Evolutionary conservation across 2,797 vertebrate genomes (phyloP).

Genomic region (Lagocephalus sceleratus): DNA sequence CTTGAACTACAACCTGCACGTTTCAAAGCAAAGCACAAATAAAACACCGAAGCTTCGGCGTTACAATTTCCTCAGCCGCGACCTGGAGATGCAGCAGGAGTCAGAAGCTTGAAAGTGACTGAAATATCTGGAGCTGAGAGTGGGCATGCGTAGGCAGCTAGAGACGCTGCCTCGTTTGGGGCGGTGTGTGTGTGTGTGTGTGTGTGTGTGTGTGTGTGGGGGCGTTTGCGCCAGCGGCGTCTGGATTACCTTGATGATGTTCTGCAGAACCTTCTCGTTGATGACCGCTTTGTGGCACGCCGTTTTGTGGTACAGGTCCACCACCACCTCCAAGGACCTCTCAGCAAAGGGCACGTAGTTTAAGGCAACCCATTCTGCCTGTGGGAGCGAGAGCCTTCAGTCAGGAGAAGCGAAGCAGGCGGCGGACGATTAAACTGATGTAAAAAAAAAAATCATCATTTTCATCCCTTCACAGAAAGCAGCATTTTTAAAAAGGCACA

Average conservation of each 20-base stretch:
- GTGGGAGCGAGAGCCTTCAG: conserved; percentile 19
- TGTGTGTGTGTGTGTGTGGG: too few species aligned
- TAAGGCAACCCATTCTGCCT: conserved; percentile 99
- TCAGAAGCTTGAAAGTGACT: too few species aligned
- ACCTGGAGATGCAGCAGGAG: too few species aligned
- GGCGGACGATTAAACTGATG: not conserved
- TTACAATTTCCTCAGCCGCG: too few species aligned
- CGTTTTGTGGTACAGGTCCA: conserved; percentile 97
- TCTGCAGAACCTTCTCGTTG: conserved; percentile 93
- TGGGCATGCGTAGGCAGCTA: too few species aligned
- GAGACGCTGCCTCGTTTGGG: too few species aligned
- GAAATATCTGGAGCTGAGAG: too few species aligned
- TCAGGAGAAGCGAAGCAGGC: not conserved
- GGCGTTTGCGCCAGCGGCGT: too few species aligned
- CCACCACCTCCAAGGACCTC: conserved; percentile 93
- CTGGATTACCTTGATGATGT: conserved; percentile 91
- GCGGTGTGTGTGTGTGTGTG: too few species aligned
- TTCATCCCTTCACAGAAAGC: not conserved
- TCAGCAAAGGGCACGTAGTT: conserved; percentile 99
- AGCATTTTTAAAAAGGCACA: conserved; percentile 62
- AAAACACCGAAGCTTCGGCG: too few species aligned
- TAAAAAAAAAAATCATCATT: not conserved
- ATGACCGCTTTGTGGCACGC: conserved; percentile 99
- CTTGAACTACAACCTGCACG: too few species aligned
- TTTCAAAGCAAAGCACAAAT: too few species aligned